Conservation (phyloP, 2,113 vertebrate genomes). For the Oncorhynchus masou region DNA sequence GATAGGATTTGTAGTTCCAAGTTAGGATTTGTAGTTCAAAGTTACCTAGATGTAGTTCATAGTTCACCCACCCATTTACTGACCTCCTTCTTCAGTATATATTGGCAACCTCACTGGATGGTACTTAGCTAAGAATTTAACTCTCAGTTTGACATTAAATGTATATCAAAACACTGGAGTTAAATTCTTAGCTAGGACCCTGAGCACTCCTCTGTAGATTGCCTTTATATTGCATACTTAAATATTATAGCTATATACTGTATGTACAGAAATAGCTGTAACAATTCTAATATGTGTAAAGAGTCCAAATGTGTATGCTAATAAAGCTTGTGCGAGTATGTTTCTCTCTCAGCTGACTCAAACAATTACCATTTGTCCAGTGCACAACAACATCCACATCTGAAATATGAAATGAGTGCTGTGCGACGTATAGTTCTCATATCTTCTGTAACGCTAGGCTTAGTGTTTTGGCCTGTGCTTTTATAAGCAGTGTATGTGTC, state of each 20-base stretch:
- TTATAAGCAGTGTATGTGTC: too few species aligned
- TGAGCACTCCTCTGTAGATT: conserved; percentile 44
- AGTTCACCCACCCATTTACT: conserved; percentile 2
- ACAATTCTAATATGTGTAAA: conserved; percentile 26
- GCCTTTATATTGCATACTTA: conserved; percentile 46
- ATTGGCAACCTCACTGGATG: conserved; percentile 1
- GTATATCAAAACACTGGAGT: too few species aligned
- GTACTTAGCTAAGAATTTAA: neutral
- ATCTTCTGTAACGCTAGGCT: too few species aligned
- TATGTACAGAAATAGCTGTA: conserved; percentile 60
- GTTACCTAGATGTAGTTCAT: conserved; percentile 34
- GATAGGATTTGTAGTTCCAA: conserved; percentile 37
- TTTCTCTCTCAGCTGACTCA: neutral
- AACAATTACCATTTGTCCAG: too few species aligned
- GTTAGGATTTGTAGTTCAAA: conserved; percentile 38
- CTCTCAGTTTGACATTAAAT: too few species aligned
- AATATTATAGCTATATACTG: conserved; percentile 50
- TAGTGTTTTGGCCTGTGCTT: too few species aligned
- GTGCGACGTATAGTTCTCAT: too few species aligned
- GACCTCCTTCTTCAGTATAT: conserved; percentile 29
- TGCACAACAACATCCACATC: too few species aligned
- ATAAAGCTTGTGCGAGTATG: conserved; percentile 62
- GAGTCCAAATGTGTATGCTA: conserved; percentile 51
- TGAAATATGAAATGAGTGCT: too few species aligned
- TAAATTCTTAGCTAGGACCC: neutral